Base-by-base conservation (phyloP, 2,888 invertebrate species). In the Oscheius sp. region DNA sequence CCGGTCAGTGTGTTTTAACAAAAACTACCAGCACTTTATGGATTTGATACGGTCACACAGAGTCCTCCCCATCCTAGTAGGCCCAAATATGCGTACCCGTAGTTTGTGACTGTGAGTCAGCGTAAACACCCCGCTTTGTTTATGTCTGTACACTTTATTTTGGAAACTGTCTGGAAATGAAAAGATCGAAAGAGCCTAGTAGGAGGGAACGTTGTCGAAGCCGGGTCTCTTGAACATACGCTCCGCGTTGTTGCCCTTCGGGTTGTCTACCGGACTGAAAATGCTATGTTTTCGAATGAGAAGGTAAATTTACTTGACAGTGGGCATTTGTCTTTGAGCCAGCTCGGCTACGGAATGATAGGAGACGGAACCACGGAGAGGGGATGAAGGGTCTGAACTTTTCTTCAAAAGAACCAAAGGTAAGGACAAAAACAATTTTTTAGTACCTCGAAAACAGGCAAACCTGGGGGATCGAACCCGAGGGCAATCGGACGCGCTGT, bases 171-270 rank as follows among this genome's bases (percentile, higher is more conserved):
- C 21, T 21, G 42, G 3, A 63, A 63, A 48, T 47, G 32, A 48
- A 13, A 21, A 63, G 48, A 21, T n/a, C 21, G 21, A 10, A 35
- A 13, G 1, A 5, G 48, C 33, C 62, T 74, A 80, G 70, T 88
- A 88, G 32, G 87, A 82, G 65, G 88, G 87, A n/a, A 89, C 88
- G 70, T 89, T 88, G 75, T 88, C 88, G 77, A 88, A 85, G 68
- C 85, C 86, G 51, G 88, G 88, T 57, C 87, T 76, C 48, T 82
- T 81, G 80, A 82, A 88, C 85, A 88, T 86, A 32, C 80, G 73
- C 63, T 87, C 85, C 50, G 88, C 86, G 33, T 77, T 81, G 70
- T 79, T 76, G 47, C 81, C 81, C 50, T 80, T 77, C 13, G 87
- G 84, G 32, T 75, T 75, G 47, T 86, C 87, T 33, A 88, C 75